Percentiles rank a stretch among this genome's conserved stretches.
Evolutionary conservation across 2,113 vertebrate species (phyloP).

Genomic region (Apus apus): DNA sequence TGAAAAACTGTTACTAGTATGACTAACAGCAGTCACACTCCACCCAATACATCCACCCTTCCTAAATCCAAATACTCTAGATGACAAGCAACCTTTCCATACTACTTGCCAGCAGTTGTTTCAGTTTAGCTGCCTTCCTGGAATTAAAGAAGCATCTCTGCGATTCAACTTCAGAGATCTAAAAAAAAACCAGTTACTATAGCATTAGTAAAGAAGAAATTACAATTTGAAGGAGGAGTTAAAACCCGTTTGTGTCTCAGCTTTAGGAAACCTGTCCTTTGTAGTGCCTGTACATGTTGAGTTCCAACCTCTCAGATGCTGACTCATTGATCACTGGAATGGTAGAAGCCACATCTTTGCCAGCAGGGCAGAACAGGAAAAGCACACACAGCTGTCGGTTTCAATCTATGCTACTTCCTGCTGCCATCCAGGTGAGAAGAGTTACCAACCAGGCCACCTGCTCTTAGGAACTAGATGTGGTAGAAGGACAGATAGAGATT

Average conservation of each 20-base stretch:
- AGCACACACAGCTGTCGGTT: neutral
- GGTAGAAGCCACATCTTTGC: neutral
- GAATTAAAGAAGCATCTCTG: neutral
- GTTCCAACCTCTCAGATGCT: neutral
- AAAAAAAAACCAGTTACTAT: neutral
- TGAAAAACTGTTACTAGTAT: conserved; percentile 32
- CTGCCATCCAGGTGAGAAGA: neutral
- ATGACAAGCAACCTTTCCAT: conserved; percentile 57
- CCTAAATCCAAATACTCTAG: conserved; percentile 42
- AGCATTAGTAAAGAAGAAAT: neutral
- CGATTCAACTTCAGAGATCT: neutral
- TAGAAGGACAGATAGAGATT: neutral
- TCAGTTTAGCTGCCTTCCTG: neutral
- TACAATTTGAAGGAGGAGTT: neutral
- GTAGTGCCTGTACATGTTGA: neutral
- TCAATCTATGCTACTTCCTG: neutral
- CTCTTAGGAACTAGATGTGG: neutral
- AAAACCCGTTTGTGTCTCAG: neutral
- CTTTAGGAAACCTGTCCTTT: neutral
- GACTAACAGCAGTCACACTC: conserved; percentile 63
- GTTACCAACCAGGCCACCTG: neutral
- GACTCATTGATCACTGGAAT: neutral
- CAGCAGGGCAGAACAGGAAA: neutral
- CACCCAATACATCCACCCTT: conserved; percentile 59
- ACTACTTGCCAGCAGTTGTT: conserved; percentile 16